phyloP scores from a whole-genome alignment of 2,113 vertebrate species.

The Anolis sagrei region DNA sequence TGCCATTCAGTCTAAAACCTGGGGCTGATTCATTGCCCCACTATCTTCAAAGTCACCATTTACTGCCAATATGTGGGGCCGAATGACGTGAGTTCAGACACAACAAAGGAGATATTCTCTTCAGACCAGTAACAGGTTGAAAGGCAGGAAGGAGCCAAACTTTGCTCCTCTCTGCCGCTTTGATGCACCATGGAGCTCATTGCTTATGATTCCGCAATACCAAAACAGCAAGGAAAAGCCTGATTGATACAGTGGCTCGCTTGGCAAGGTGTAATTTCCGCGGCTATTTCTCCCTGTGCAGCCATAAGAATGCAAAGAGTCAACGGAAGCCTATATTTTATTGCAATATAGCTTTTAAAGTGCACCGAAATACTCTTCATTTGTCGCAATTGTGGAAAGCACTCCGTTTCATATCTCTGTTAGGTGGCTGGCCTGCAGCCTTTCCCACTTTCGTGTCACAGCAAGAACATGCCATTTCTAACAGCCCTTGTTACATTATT shows the following conservation, averaged over 20 bases:
- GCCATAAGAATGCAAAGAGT: conserved; percentile 76
- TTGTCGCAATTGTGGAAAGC: conserved; percentile 69
- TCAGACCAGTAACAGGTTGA: background rate
- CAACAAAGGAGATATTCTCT: background rate
- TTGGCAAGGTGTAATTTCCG: conserved; percentile 73
- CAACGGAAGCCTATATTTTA: conserved; percentile 71
- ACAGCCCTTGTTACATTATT: conserved; percentile 54
- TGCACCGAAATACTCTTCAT: conserved; percentile 69
- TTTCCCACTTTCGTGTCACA: conserved; percentile 61
- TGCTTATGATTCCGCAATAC: background rate
- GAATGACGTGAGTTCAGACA: background rate
- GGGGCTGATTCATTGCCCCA: too few relatives aligned
- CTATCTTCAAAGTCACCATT: too few relatives aligned
- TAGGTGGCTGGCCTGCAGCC: conserved; percentile 58
- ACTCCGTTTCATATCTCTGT: conserved; percentile 60
- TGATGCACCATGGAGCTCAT: rapidly evolving
- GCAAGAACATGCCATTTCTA: conserved; percentile 66
- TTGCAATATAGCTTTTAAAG: conserved; percentile 74
- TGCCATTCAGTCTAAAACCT: too few relatives aligned
- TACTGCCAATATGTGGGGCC: too few relatives aligned
- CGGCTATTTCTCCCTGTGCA: conserved; percentile 72
- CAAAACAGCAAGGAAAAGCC: conserved; percentile 35
- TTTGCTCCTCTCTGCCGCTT: background rate
- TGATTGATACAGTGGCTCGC: conserved; percentile 65
- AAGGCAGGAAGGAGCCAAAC: background rate